Conservation (phyloP, 2,797 vertebrate genomes). For the Pterois miles region DNA sequence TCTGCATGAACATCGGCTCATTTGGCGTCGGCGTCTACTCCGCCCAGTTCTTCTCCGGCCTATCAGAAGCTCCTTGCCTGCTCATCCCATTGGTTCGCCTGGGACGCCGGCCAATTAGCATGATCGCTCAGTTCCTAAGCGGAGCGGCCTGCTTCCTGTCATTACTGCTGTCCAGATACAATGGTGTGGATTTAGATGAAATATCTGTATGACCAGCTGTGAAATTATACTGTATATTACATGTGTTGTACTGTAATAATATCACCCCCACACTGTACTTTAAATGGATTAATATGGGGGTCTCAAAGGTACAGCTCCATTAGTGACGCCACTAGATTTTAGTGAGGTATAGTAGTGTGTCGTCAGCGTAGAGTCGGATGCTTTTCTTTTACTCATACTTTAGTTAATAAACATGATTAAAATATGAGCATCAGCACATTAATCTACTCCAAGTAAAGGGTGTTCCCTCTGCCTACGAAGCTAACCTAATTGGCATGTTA, state of each 20-base stretch:
- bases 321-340: not conserved
- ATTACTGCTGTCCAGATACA: conserved; percentile 71
- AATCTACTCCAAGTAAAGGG: not conserved
- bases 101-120: conserved; percentile 75
- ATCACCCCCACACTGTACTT: not conserved
- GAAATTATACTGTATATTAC: too few relatives aligned
- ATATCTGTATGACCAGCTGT: too few relatives aligned
- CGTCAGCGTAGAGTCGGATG: not conserved
- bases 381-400: not conserved
- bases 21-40: conserved; percentile 78
- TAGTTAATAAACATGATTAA: not conserved
- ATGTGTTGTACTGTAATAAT: not conserved
- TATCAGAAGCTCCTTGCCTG: conserved; percentile 78
- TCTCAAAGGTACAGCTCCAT: not conserved
- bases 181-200: conserved; percentile 50
- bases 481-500: not conserved
- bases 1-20: conserved; percentile 82
- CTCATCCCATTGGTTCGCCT: conserved; percentile 73
- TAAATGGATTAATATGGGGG: too few relatives aligned
- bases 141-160: conserved; percentile 77
- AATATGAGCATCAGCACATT: not conserved
- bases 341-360: not conserved
- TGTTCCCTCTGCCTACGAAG: too few relatives aligned
- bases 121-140: conserved; percentile 77
- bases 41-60: conserved; percentile 83